A percentile compares a stretch with the other conserved stretches of the same genome.
Evolutionary conservation across 2,888 invertebrate species (phyloP).

Genomic region (Arge pagana): DNA sequence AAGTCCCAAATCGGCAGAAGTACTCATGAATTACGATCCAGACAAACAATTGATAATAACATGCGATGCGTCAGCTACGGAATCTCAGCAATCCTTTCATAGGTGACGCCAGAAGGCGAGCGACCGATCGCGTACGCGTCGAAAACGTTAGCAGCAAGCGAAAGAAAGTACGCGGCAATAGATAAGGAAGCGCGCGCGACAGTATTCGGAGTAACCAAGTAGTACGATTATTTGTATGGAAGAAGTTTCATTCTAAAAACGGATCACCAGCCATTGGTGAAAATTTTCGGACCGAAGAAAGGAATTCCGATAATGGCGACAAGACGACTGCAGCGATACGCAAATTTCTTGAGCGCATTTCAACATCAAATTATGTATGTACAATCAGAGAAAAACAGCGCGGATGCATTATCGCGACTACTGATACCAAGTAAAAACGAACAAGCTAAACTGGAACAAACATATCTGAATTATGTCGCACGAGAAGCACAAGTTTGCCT

Average conservation of each 20-base stretch:
- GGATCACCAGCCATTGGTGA: not conserved
- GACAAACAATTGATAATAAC: conserved; percentile 22
- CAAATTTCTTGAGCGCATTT: not conserved
- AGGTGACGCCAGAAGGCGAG: conserved; percentile 18
- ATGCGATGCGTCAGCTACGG: conserved; percentile 26
- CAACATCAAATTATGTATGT: not conserved
- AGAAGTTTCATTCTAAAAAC: not conserved
- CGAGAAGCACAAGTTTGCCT: too few relatives aligned
- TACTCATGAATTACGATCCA: conserved; percentile 28
- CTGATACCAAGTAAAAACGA: not conserved
- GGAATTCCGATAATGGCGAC: conserved; percentile 4
- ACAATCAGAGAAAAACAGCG: not conserved
- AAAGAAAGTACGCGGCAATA: not conserved
- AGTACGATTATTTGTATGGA: conserved; percentile 4
- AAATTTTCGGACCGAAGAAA: not conserved
- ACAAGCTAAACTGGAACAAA: not conserved
- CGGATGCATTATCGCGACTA: not conserved
- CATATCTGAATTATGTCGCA: conserved; percentile 6
- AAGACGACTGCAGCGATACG: not conserved
- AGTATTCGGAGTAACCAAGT: conserved; percentile 6
- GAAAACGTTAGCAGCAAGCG: conserved; percentile 1
- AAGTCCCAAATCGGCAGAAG: not conserved
- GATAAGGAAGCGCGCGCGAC: conserved; percentile 7
- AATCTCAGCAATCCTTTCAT: conserved; percentile 14
- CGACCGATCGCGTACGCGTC: conserved; percentile 1